Percentiles rank a stretch among this genome's conserved stretches.
Evolutionary conservation across 1,140 invertebrate species (phyloP).

Genomic region (Chionoecetes opilio): DNA sequence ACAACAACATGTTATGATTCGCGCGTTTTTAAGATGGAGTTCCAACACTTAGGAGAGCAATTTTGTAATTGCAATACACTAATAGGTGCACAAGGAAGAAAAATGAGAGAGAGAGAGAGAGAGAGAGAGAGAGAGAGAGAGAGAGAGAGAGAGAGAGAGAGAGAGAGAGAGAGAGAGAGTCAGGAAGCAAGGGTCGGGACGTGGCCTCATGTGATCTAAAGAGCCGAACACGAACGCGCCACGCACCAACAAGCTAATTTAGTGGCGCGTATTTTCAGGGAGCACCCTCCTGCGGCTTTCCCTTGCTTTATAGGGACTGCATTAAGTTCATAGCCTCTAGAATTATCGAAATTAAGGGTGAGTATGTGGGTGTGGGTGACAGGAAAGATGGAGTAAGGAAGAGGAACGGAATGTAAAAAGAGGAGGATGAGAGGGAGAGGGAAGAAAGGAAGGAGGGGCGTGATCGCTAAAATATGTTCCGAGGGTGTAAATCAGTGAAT

Average conservation of each 20-base stretch:
- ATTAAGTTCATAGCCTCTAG: too few species aligned
- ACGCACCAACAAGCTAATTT: slow-evolving; percentile 51
- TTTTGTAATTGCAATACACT: too few species aligned
- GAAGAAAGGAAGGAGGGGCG: background rate
- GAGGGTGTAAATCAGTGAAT: slow-evolving; percentile 52
- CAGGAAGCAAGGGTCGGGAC: slow-evolving; percentile 1
- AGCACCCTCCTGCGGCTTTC: slow-evolving; percentile 25
- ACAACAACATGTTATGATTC: too few species aligned
- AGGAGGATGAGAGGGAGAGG: background rate
- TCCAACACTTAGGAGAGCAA: too few species aligned
- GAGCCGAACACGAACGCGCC: slow-evolving; percentile 38
- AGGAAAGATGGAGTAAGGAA: background rate
- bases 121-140: too few species aligned
- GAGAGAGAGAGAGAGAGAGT: too few species aligned
- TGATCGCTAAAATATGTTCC: slow-evolving; percentile 5
- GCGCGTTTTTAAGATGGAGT: too few species aligned
- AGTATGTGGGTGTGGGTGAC: background rate
- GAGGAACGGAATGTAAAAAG: background rate
- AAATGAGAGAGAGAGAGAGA: too few species aligned
- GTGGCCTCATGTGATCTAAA: slow-evolving; percentile 36
- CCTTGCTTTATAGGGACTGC: background rate
- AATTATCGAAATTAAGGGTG: too few species aligned
- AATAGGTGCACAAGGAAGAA: too few species aligned
- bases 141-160: too few species aligned
- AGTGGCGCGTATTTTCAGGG: slow-evolving; percentile 50